These are phyloP conservation scores for Trileptium ribeirensis DNA, from an alignment of 2,888 invertebrate genomes.

Conservation along the genomic window DNA sequence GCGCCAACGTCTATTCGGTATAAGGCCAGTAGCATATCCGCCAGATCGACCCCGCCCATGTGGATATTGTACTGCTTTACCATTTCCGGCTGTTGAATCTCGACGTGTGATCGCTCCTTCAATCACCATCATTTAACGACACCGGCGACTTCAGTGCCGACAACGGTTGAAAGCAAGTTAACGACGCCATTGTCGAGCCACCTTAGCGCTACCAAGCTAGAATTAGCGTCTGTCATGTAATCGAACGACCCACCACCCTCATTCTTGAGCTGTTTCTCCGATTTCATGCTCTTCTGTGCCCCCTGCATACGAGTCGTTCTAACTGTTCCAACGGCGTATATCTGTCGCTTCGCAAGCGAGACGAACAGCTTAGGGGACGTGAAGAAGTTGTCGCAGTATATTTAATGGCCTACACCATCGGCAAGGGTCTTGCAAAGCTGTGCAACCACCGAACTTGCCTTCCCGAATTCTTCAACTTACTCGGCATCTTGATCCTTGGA, in stretches of 20 bases:
- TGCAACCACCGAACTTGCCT: no score
- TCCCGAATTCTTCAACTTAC: no score
- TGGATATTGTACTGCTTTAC: constrained; percentile 35
- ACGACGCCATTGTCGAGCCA: constrained; percentile 7
- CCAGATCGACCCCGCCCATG: constrained; percentile 47
- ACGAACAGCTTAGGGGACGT: no score
- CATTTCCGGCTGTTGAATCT: not conserved
- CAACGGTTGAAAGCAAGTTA: not conserved
- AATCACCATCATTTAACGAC: not conserved
- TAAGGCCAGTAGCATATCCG: constrained; percentile 41
- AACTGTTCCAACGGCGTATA: no score
- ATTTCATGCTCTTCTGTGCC: no score
- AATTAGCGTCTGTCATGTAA: not conserved
- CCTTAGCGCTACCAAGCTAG: not conserved
- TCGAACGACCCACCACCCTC: not conserved
- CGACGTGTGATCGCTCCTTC: not conserved
- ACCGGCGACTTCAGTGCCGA: not conserved
- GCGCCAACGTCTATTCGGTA: not conserved
- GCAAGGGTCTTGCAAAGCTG: no score
- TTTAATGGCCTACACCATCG: no score
- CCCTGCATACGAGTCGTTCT: no score
- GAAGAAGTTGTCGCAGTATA: no score
- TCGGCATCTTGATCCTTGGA: no score
- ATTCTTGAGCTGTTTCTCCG: no score
- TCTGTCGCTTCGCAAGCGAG: no score